A percentile compares a stretch with the other conserved stretches of the same genome.
phyloP scores from a whole-genome alignment of 2,113 vertebrate species.

The Jaculus jaculus region DNA sequence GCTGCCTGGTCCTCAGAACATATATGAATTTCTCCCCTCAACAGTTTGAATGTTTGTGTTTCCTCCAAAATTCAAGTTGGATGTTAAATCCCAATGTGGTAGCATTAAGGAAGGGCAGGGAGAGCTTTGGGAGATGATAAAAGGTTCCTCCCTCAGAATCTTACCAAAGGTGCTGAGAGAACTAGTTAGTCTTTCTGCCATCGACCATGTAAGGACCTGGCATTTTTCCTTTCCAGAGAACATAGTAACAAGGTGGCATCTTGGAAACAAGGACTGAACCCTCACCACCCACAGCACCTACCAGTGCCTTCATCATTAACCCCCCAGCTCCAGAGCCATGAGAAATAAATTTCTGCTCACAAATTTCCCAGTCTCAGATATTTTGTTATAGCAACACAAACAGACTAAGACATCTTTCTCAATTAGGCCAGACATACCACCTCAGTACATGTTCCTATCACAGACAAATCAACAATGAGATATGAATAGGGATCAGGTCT shows the following conservation, averaged over 20 bases:
- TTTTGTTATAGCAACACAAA: background rate
- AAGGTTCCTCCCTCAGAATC: background rate
- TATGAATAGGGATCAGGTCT: background rate
- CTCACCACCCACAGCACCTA: background rate
- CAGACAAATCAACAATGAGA: background rate
- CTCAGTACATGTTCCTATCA: background rate
- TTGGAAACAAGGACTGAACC: background rate
- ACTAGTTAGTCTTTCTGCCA: background rate
- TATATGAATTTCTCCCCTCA: accelerated
- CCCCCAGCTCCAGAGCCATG: background rate
- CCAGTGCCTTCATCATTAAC: background rate
- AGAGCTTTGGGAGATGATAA: background rate
- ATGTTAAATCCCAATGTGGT: background rate
- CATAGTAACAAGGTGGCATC: background rate
- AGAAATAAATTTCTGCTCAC: background rate
- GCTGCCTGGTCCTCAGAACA: background rate
- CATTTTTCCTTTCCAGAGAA: background rate
- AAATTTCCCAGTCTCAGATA: background rate
- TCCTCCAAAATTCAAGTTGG: background rate
- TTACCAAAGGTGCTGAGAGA: background rate
- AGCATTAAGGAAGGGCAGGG: background rate
- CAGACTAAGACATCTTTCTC: background rate
- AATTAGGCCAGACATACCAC: too few relatives aligned
- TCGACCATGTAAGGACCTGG: background rate
- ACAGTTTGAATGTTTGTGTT: too few relatives aligned